These are phyloP conservation scores for Samia ricini DNA, from an alignment of 1,140 invertebrate species.

Conservation along the genomic window DNA sequence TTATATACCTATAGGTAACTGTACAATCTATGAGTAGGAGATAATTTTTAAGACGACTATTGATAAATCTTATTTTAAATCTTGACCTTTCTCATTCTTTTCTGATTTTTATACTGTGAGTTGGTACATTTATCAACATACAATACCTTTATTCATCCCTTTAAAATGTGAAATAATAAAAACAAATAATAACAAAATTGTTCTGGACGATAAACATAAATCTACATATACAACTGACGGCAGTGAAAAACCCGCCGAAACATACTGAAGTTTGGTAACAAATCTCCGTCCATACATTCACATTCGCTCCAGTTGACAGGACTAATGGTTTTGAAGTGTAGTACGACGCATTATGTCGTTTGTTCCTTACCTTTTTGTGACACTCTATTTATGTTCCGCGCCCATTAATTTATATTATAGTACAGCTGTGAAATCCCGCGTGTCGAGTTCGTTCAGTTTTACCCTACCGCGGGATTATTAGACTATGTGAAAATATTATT, in stretches of 20 bases:
- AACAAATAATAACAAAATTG: background rate
- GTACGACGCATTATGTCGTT: background rate
- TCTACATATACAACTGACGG: background rate
- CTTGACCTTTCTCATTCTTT: no score
- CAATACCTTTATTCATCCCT: background rate
- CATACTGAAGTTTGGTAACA: constrained; percentile 1
- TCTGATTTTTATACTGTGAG: no score
- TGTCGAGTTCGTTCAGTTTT: constrained; percentile 1
- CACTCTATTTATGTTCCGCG: constrained; percentile 28
- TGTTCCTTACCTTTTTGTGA: constrained; percentile 13
- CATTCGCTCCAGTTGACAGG: constrained; percentile 1
- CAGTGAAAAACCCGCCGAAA: background rate
- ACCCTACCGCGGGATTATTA: constrained; percentile 5
- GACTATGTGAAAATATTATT: background rate
- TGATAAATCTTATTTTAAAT: no score
- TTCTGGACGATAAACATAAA: background rate
- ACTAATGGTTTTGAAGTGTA: constrained; percentile 11
- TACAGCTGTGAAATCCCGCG: background rate
- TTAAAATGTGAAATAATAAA: background rate
- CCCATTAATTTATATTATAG: constrained; percentile 32
- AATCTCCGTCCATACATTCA: constrained; percentile 3
- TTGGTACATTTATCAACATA: no score
- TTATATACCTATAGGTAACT: no score
- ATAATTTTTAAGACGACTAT: no score
- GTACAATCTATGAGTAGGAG: no score